These are phyloP conservation scores for Temnothorax longispinosus DNA, from an alignment of 1,140 invertebrate genomes.

Conservation along the genomic window DNA sequence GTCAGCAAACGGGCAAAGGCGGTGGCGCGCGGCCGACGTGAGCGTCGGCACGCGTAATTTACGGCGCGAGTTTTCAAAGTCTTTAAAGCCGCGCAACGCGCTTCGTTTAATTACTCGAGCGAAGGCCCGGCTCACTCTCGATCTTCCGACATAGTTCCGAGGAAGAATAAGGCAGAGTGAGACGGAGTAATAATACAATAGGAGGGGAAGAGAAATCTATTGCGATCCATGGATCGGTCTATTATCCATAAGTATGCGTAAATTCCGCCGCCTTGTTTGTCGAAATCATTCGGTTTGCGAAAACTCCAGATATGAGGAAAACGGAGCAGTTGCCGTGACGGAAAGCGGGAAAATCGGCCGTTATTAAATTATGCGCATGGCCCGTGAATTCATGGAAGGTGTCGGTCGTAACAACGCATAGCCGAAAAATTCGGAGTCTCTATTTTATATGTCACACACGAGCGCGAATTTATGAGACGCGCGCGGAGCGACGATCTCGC, in stretches of 20 bases:
- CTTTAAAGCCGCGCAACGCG: conserved; percentile 62
- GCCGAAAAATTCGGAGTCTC: background rate
- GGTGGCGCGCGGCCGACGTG: conserved; percentile 61
- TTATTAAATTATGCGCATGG: conserved; percentile 45
- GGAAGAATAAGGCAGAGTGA: background rate
- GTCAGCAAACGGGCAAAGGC: conserved; percentile 53
- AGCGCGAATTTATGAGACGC: conserved; percentile 32
- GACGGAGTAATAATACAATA: conserved; percentile 32
- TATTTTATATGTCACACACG: conserved; percentile 6
- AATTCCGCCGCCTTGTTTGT: conserved; percentile 22
- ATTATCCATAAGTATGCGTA: conserved; percentile 54
- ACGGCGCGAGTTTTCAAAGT: conserved; percentile 69
- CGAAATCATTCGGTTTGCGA: background rate
- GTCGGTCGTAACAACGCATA: conserved; percentile 20
- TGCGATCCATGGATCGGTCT: background rate
- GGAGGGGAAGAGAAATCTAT: background rate
- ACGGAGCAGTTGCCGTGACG: background rate
- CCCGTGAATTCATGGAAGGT: background rate
- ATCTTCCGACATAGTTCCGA: conserved; percentile 51
- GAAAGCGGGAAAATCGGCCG: conserved; percentile 16
- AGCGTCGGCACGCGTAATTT: conserved; percentile 68
- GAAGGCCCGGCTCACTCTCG: conserved; percentile 24
- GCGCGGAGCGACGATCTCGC: conserved; percentile 2
- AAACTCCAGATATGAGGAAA: conserved; percentile 2
- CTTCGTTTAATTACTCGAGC: conserved; percentile 67